Percentiles rank a stretch among this genome's conserved stretches.
Conservation (phyloP, 2,888 invertebrate species). For the Drosophila macrothrix region DNA sequence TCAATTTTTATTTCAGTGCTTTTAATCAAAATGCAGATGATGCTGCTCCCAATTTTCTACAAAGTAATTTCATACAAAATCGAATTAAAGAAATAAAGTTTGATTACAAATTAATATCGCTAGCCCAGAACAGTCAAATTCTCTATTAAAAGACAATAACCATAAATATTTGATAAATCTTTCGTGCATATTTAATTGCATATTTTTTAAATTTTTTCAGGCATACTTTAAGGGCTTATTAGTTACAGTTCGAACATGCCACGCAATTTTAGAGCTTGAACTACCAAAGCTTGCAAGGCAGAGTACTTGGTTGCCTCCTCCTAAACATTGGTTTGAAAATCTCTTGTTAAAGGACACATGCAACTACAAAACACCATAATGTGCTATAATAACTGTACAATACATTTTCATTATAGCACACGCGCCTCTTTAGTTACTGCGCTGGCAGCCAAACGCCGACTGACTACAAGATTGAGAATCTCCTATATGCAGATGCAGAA, state of each 20-base stretch:
- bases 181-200: neutral
- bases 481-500: no score
- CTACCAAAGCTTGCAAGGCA: neutral
- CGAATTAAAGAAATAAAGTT: neutral
- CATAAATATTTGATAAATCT: neutral
- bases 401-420: neutral
- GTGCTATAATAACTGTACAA: constrained; percentile 1
- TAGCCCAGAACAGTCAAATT: neutral
- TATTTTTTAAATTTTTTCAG: neutral
- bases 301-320: neutral
- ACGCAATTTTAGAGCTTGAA: neutral
- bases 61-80: neutral
- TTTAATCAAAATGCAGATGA: no score
- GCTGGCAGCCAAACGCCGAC: constrained; percentile 24
- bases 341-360: neutral
- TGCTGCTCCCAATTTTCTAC: neutral
- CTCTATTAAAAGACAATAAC: neutral
- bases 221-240: neutral
- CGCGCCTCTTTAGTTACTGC: neutral
- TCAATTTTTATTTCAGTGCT: no score
- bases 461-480: constrained; percentile 25
- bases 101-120: neutral
- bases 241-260: neutral
- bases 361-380: neutral
- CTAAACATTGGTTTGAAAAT: neutral